Evolutionary conservation across 2,797 vertebrate genomes (phyloP), one percentile per base, ranked within the genome.

Genomic region (Hemibagrus guttatus): DNA sequence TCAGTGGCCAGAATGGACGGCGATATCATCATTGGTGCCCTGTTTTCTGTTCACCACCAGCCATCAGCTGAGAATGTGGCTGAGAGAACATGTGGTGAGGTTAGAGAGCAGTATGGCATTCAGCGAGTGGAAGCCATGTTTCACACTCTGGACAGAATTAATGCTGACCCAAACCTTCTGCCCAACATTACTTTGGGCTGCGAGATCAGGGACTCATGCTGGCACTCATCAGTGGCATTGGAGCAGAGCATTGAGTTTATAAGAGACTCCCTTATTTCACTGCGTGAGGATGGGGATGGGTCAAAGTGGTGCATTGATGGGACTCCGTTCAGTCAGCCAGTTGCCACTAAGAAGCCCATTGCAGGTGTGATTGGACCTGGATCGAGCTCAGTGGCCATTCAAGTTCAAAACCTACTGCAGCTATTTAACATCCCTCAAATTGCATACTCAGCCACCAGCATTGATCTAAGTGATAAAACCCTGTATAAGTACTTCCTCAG

Each of bases 201-300:
- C 28, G 98, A 99, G 95, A 99, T 99, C 93, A 93, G 98, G 83
- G 98, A 99, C 94, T 99, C 98, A 49, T 99, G 98, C 91, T 99
- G 98, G 98, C 97, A 99, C 84, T 99, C 98, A 0, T 99, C 98
- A 0, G 98, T 99, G 88, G 98, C 98, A 83, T 94, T 99, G 94
- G 98, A 99, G 91, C 98, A 99, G 92, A 99, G 98, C 92, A 99
- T 99, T 19, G 98, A 99, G 93, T 99, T 99, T 91, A 99, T 99
- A 87, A 95, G 98, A 80, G 98, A 99, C 92, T 99, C 98, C 6
- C 96, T 99, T 88, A 99, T 99, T 93, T 99, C 98, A 84, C 97
- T 99, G 85, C 94, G 98, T 84, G 98, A 99, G 0, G 98, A 99
- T 3, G 95, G 90, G 78, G 98, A 99, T 0, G 97, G 97, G 9